Percentiles rank a stretch among this genome's conserved stretches.
Evolutionary conservation across 2,888 invertebrate species (phyloP).

Genomic region (Selenia dentaria): DNA sequence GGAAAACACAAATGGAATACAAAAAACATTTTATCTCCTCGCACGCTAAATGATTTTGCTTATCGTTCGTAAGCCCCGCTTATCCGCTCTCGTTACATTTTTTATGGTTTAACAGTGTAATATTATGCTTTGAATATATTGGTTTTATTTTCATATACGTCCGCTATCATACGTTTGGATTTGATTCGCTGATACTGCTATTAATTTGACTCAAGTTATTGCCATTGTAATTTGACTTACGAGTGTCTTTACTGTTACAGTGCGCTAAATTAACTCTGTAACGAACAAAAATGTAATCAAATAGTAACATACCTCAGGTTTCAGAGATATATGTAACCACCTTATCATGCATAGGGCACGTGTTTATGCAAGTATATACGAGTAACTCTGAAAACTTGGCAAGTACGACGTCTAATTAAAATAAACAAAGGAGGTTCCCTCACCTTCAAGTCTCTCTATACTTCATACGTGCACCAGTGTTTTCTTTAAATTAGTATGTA

Average conservation of each 20-base stretch:
- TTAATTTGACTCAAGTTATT: slow-evolving; percentile 1
- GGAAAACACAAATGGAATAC: slow-evolving; percentile 32
- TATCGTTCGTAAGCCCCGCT: slow-evolving; percentile 35
- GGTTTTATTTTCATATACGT: slow-evolving; percentile 21
- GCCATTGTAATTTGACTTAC: neutral
- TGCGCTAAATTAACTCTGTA: no score
- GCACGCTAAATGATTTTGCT: slow-evolving; percentile 39
- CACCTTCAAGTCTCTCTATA: slow-evolving; percentile 36
- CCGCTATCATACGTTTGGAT: slow-evolving; percentile 6
- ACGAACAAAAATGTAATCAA: no score
- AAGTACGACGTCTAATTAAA: slow-evolving; percentile 15
- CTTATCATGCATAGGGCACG: neutral
- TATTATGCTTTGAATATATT: slow-evolving; percentile 30
- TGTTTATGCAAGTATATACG: no score
- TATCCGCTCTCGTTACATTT: slow-evolving; percentile 31
- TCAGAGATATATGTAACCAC: slow-evolving; percentile 5
- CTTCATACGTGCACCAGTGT: slow-evolving; percentile 41
- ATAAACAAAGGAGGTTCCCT: slow-evolving; percentile 24
- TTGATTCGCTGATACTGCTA: slow-evolving; percentile 6
- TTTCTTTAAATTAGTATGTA: slow-evolving; percentile 36
- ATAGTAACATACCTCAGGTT: no score
- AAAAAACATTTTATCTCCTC: slow-evolving; percentile 35
- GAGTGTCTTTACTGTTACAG: no score
- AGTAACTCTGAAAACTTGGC: slow-evolving; percentile 4
- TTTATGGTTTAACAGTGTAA: slow-evolving; percentile 33